A percentile compares a stretch with the other conserved stretches of the same genome.
Evolutionary conservation across 92 coral and sea anemone genomes (phyloP).

Genomic region (Bergia puertoricense): DNA sequence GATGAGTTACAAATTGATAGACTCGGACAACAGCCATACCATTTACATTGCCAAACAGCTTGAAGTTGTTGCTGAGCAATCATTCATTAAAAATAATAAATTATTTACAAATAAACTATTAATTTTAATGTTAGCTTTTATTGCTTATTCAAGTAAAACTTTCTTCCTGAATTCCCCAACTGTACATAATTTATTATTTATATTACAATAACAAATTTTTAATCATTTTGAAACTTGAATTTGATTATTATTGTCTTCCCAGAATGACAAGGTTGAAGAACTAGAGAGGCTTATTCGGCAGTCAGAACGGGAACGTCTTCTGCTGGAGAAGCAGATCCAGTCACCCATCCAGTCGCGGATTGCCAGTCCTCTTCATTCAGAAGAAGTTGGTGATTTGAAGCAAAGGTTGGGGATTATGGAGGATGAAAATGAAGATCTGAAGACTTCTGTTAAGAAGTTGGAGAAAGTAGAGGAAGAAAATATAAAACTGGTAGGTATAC

Average conservation of each 20-base stretch:
- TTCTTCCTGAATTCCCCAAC: too few relatives aligned
- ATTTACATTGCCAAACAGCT: too few relatives aligned
- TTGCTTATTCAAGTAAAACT: too few relatives aligned
- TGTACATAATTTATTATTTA: too few relatives aligned
- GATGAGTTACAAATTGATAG: too few relatives aligned
- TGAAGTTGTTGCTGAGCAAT: too few relatives aligned
- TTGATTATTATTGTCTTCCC: not conserved
- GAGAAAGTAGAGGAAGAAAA: constrained; percentile 65
- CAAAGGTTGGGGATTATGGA: constrained; percentile 44
- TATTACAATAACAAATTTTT: not conserved
- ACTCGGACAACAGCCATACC: too few relatives aligned
- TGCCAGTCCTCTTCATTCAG: constrained; percentile 58
- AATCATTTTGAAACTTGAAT: not conserved
- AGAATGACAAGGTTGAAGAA: constrained; percentile 86
- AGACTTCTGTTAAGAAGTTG: constrained; percentile 51
- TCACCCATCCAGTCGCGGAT: constrained; percentile 53
- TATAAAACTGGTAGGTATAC: constrained; percentile 60
- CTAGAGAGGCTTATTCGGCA: constrained; percentile 80
- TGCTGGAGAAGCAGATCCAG: constrained; percentile 86
- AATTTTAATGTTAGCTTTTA: too few relatives aligned
- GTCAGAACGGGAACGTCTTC: constrained; percentile 82
- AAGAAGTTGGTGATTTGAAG: constrained; percentile 47
- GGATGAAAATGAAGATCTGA: constrained; percentile 62
- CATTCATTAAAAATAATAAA: too few relatives aligned
- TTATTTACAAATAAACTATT: too few relatives aligned